These are phyloP conservation scores for Oceanodroma tethys DNA, from an alignment of 2,113 vertebrate species.

Conservation along the genomic window DNA sequence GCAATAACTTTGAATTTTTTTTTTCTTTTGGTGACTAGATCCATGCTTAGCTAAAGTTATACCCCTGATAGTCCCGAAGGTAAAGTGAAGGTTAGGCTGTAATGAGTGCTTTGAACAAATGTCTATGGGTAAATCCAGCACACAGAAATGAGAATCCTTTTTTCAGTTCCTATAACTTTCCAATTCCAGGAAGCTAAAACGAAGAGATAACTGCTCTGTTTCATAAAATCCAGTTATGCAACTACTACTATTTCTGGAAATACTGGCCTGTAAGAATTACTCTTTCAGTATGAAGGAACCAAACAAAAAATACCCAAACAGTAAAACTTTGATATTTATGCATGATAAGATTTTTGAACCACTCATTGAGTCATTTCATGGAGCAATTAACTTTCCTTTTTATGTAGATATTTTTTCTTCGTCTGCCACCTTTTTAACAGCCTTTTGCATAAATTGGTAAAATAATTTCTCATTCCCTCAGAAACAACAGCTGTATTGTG, in stretches of 20 bases:
- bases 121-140: not conserved
- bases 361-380: constrained; percentile 58
- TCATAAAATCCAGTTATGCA: not conserved
- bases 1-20: not conserved
- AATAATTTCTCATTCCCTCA: constrained; percentile 59
- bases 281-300: not conserved
- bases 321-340: constrained; percentile 58
- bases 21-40: not conserved
- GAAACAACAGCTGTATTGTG: constrained; percentile 69
- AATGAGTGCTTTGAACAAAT: not conserved
- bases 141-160: not conserved
- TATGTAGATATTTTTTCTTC: constrained; percentile 54
- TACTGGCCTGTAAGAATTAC: not conserved
- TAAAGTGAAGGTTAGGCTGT: not conserved
- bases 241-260: constrained; percentile 6
- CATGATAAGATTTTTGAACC: constrained; percentile 49
- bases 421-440: constrained; percentile 58
- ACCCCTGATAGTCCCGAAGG: not conserved
- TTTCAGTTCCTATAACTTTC: not conserved
- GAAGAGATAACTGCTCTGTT: not conserved
- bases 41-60: not conserved
- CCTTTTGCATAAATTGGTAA: constrained; percentile 56
- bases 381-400: constrained; percentile 58
- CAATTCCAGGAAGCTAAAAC: not conserved
- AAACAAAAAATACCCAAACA: constrained; percentile 47